Conservation (phyloP, 2,797 vertebrate genomes). For the Pelochelys cantorii region DNA sequence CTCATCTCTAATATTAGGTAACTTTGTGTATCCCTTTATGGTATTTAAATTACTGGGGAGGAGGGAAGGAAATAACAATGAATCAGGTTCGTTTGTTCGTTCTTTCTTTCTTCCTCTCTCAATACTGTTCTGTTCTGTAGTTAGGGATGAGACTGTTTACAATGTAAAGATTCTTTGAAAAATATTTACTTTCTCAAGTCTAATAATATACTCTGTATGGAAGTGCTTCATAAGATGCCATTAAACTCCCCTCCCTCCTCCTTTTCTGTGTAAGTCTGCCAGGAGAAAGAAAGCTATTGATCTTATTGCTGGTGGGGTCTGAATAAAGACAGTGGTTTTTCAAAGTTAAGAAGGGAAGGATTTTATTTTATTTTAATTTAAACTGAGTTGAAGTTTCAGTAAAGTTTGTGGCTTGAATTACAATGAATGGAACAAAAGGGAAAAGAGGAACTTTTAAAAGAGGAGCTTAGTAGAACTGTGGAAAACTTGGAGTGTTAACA, state of each 20-base stretch:
- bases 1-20: not conserved
- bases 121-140: not conserved
- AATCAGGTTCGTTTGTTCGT: no score
- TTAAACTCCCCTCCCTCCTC: accelerated
- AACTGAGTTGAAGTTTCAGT: not conserved
- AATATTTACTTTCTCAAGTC: not conserved
- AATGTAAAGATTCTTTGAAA: not conserved
- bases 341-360: not conserved
- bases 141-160: not conserved
- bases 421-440: not conserved
- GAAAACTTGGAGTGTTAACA: not conserved
- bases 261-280: not conserved
- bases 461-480: not conserved
- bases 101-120: not conserved
- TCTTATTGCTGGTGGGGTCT: not conserved
- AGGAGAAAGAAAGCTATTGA: not conserved
- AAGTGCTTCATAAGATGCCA: no score
- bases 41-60: not conserved
- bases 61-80: not conserved
- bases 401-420: not conserved
- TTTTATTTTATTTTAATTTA: not conserved
- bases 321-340: not conserved
- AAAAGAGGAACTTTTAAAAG: not conserved
- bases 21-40: not conserved
- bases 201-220: not conserved